Evolutionary conservation across 2,797 vertebrate genomes (phyloP).

Genomic region (Alauda arvensis): DNA sequence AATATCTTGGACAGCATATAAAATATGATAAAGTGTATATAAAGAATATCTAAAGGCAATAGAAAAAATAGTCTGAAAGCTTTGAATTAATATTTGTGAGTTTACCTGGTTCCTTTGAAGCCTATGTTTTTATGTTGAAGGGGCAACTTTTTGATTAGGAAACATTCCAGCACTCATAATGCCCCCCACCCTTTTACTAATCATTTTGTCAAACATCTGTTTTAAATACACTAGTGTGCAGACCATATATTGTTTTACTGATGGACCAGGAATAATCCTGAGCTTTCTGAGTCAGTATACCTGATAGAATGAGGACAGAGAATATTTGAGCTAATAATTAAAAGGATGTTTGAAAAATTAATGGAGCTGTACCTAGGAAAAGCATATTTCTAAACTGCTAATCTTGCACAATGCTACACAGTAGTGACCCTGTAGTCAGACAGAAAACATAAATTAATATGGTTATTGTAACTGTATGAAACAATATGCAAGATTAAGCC

Average conservation of each 20-base stretch:
- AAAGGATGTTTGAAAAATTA: not conserved
- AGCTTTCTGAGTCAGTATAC: not conserved
- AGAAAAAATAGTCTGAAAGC: not conserved
- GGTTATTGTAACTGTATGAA: not conserved
- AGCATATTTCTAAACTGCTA: not conserved
- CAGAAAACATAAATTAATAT: not conserved
- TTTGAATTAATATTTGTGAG: not conserved
- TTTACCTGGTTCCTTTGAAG: not conserved
- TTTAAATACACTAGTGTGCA: not conserved
- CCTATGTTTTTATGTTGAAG: not conserved
- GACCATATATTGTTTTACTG: not conserved
- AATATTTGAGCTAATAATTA: not conserved
- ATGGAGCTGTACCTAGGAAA: not conserved
- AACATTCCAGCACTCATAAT: not conserved
- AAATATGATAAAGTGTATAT: not conserved
- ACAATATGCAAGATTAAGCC: not conserved
- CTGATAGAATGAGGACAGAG: not conserved
- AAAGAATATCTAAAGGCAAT: not conserved
- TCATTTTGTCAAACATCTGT: not conserved
- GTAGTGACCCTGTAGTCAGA: not conserved
- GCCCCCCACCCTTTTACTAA: accelerated
- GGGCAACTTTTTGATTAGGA: not conserved
- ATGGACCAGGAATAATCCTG: not conserved
- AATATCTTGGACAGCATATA: not conserved
- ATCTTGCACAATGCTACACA: not conserved